Conservation (phyloP, 2,797 vertebrate genomes). For the Oceanodroma leucorhoa region DNA sequence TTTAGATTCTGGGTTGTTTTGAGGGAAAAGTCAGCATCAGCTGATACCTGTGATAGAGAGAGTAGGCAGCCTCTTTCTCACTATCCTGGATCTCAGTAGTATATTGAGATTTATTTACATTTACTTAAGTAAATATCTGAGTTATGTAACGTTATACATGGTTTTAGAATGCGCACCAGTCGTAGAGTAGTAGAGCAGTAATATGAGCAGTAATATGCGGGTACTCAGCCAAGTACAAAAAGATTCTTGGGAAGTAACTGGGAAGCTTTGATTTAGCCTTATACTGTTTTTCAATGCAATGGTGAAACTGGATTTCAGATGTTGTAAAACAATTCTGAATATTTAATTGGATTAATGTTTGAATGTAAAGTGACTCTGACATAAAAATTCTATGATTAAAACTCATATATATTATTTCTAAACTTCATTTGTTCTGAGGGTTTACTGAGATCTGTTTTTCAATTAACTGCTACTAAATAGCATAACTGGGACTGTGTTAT, state of each 20-base stretch:
- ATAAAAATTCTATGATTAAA: not conserved
- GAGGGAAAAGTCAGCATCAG: not conserved
- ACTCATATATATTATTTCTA: not conserved
- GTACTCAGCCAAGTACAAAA: not conserved
- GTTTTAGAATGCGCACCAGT: not conserved
- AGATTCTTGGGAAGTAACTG: not conserved
- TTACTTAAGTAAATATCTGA: not conserved
- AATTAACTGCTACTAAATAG: not conserved
- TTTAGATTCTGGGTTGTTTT: not conserved
- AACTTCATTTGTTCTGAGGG: not conserved
- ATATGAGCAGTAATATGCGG: not conserved
- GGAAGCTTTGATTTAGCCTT: not conserved
- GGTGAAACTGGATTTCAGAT: not conserved
- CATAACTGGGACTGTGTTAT: not conserved
- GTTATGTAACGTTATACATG: not conserved
- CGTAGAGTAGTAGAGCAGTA: not conserved
- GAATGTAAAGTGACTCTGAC: not conserved
- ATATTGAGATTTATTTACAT: not conserved
- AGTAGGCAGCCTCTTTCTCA: slow-evolving; percentile 22
- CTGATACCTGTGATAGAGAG: not conserved
- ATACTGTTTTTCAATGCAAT: not conserved
- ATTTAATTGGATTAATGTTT: not conserved
- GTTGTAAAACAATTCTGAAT: not conserved
- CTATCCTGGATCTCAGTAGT: not conserved
- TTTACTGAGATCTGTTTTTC: not conserved